Conservation (phyloP, 1,140 invertebrate species). For the Lepidotrigona ventralis region DNA sequence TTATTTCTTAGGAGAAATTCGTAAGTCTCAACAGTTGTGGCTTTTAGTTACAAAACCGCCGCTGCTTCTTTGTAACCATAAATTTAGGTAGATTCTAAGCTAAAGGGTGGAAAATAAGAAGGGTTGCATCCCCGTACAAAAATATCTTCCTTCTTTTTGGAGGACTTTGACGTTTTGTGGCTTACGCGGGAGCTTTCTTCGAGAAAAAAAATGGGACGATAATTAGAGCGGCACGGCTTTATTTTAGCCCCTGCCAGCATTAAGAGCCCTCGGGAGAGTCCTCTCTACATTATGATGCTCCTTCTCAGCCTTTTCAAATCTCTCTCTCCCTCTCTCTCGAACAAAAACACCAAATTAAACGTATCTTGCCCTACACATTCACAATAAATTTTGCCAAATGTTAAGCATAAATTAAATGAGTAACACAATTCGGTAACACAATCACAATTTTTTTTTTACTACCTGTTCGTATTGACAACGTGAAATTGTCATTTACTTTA, state of each 20-base stretch:
- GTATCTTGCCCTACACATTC: neutral
- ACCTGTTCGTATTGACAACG: no score
- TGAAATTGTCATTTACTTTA: no score
- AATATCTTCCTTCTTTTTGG: neutral
- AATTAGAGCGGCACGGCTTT: slow-evolving; percentile 17
- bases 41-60: neutral
- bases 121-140: neutral
- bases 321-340: neutral
- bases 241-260: neutral
- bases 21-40: neutral
- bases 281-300: neutral
- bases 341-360: neutral
- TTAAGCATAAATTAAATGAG: no score
- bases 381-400: neutral
- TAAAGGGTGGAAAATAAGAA: neutral
- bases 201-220: slow-evolving; percentile 11
- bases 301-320: neutral
- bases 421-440: no score
- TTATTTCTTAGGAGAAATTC: no score
- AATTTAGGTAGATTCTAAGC: neutral
- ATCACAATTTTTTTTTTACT: no score
- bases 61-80: neutral
- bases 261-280: neutral
- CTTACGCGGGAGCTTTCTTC: neutral
- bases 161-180: neutral